These are phyloP conservation scores for Propsilocerus akamusi DNA, from an alignment of 1,140 invertebrate species.

Conservation along the genomic window DNA sequence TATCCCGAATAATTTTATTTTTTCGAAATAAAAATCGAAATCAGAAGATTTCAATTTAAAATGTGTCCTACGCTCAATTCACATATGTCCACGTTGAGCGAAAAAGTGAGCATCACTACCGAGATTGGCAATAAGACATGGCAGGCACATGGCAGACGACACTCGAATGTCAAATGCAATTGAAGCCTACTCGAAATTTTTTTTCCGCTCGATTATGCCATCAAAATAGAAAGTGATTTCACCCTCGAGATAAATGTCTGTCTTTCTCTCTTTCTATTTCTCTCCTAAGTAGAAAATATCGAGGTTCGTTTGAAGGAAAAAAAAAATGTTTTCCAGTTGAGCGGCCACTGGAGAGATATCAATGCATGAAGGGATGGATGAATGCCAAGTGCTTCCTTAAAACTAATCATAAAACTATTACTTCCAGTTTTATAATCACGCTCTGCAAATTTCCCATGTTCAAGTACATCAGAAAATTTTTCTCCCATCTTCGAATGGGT, in stretches of 20 bases:
- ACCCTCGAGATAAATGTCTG: background rate
- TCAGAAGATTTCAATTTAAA: background rate
- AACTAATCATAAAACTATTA: background rate
- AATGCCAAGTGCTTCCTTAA: too few species aligned
- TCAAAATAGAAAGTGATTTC: background rate
- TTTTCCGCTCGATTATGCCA: background rate
- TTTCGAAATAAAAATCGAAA: background rate
- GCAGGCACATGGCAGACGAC: background rate
- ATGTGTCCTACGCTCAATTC: background rate
- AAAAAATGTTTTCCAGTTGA: background rate
- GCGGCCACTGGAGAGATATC: too few species aligned
- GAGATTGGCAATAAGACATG: background rate
- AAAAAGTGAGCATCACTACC: background rate
- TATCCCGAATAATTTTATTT: background rate
- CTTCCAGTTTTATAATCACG: background rate
- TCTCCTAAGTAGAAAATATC: background rate
- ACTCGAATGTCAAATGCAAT: background rate
- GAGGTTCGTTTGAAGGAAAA: background rate
- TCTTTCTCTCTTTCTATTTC: background rate
- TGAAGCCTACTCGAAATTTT: background rate
- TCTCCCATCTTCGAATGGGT: too few species aligned
- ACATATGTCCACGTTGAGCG: background rate
- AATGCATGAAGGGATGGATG: too few species aligned
- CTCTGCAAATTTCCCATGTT: too few species aligned
- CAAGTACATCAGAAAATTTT: too few species aligned